Evolutionary conservation across 2,888 invertebrate genomes (phyloP), one percentile per base, ranked within the genome.

Genomic region (Caenorhabditis macrosperma): DNA sequence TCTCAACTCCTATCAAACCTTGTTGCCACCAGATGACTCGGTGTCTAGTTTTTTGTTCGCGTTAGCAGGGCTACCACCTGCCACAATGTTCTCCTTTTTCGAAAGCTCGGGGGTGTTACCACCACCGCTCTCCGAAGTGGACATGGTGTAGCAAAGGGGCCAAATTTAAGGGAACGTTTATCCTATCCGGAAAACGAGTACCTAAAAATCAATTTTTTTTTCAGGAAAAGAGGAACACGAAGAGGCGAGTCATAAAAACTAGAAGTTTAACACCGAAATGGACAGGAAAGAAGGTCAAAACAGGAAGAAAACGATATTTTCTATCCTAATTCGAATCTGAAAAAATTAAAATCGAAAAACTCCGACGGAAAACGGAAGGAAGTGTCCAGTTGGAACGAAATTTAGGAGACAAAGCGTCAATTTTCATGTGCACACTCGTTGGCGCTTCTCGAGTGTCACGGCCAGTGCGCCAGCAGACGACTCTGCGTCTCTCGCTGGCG

Each of bases 81-180:
- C 69, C 72, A 61, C 72, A 28, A 26, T 54, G 61, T 50, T 72
- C 59, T 75, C 67, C 46, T 59, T 66, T 46, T 79, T 67, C 60
- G 59, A 50, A 57, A 59, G 24, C 30, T 64, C 64, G 72, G 60
- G 67, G 67, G 72, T 68, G 60, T 69, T 57, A 22, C 66, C 80
- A 63, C 75, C 80, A 55, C 46, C 66, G 26, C 69, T 67, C 30
- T 71, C 80, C 61, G 52, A 57, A 28, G 69, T 76, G 48, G 80
- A 76, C 80, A 80, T 80, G 67, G 54, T 46, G 74, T 74, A 66
- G 64, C 64, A 50, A 44, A 54, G 44, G 79, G 80, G 80, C 75
- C 80, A 75, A 75, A 80, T 76, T 76, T 80, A 38, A 64, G 69
- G 71, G 64, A 57, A 63, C 72, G 72, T 64, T 52, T 35, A 38